Conservation (phyloP, 2,797 vertebrate genomes). For the Labroides dimidiatus region DNA sequence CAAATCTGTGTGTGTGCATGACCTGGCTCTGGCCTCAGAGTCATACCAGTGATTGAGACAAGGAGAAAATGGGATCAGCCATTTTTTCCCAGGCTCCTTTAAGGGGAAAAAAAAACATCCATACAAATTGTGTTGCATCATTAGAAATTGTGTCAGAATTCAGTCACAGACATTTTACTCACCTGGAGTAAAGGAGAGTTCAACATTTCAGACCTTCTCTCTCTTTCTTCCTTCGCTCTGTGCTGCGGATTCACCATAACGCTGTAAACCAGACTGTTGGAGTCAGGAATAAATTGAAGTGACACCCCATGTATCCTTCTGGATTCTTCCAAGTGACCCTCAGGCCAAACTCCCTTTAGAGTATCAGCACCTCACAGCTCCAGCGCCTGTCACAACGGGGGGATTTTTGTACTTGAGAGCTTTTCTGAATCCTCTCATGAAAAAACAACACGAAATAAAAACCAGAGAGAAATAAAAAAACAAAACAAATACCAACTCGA, state of each 20-base stretch:
- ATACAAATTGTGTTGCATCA: constrained; percentile 36
- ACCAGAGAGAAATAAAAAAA: neutral
- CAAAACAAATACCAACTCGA: neutral
- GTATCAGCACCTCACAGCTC: constrained; percentile 31
- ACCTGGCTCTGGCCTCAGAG: constrained; percentile 47
- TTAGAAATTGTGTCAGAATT: constrained; percentile 41
- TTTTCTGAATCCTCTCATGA: constrained; percentile 22
- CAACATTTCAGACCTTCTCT: constrained; percentile 30
- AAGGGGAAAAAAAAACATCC: constrained; percentile 30
- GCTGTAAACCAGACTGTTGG: constrained; percentile 37
- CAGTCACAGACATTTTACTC: constrained; percentile 42
- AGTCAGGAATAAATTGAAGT: constrained; percentile 55
- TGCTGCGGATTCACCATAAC: constrained; percentile 45
- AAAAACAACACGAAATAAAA: constrained; percentile 7
- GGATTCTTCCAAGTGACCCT: constrained; percentile 54
- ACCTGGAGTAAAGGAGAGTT: constrained; percentile 8
- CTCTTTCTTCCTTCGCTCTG: constrained; percentile 2
- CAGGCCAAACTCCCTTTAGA: constrained; percentile 47
- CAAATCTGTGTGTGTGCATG: constrained; percentile 54
- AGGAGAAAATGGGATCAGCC: constrained; percentile 56
- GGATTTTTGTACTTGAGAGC: constrained; percentile 8
- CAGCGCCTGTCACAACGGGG: constrained; percentile 38
- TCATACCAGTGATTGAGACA: constrained; percentile 59
- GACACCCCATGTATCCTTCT: constrained; percentile 48
- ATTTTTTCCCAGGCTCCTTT: constrained; percentile 33